A percentile compares a stretch with the other conserved stretches of the same genome.
These are phyloP conservation scores for Andrena hattorfiana DNA, from an alignment of 2,888 invertebrate species.

Conservation along the genomic window DNA sequence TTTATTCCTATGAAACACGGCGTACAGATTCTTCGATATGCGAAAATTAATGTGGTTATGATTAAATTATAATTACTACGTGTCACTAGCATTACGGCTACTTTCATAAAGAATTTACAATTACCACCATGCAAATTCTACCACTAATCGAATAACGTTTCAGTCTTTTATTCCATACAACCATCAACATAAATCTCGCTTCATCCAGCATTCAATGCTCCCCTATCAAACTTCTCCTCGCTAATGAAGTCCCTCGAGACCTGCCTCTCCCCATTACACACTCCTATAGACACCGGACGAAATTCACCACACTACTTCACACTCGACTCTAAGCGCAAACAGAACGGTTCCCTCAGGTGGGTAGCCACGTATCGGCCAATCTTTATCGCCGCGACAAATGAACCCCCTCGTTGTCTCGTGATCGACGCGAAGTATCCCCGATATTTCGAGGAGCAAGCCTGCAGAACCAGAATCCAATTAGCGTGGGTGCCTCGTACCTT, in stretches of 20 bases:
- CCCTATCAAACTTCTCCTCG: too few relatives aligned
- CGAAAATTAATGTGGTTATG: too few relatives aligned
- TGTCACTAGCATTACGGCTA: too few relatives aligned
- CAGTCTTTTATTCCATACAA: too few relatives aligned
- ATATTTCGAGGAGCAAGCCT: slow-evolving; percentile 16
- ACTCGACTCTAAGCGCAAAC: slow-evolving; percentile 29
- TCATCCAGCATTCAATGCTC: too few relatives aligned
- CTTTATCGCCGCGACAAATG: slow-evolving; percentile 59
- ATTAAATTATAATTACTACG: too few relatives aligned
- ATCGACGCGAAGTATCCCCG: slow-evolving; percentile 12
- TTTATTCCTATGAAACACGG: slow-evolving; percentile 24
- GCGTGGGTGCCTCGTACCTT: slow-evolving; percentile 66
- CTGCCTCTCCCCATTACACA: neutral
- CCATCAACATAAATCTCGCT: too few relatives aligned
- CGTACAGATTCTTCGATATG: neutral
- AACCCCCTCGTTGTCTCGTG: slow-evolving; percentile 39
- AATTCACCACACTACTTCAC: slow-evolving; percentile 16
- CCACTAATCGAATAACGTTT: too few relatives aligned
- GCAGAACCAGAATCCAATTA: slow-evolving; percentile 76
- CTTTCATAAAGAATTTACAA: too few relatives aligned
- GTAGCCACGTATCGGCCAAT: slow-evolving; percentile 38
- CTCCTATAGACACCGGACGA: neutral
- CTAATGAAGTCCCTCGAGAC: too few relatives aligned
- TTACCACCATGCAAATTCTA: too few relatives aligned
- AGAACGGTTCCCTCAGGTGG: slow-evolving; percentile 12